Evolutionary conservation across 2,113 vertebrate species (phyloP).

Genomic region (Orcinus orca): DNA sequence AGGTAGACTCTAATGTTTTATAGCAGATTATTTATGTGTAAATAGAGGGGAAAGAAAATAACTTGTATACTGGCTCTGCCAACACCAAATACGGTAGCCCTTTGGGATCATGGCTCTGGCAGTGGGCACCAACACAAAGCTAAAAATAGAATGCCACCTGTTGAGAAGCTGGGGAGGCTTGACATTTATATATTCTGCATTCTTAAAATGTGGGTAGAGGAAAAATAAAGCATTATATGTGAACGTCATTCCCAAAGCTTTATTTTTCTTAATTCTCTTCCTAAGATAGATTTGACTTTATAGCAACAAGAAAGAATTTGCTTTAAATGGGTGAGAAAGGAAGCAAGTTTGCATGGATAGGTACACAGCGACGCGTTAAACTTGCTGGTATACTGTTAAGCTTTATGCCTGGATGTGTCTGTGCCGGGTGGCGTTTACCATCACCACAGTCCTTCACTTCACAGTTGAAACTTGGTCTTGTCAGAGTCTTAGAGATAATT

Average conservation of each 20-base stretch:
- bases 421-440: not conserved
- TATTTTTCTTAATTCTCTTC: constrained; percentile 1
- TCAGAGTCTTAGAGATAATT: not conserved
- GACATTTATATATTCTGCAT: not conserved
- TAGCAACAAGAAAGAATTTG: not conserved
- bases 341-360: not conserved
- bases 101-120: not conserved
- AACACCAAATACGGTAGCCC: not conserved
- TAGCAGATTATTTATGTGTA: not conserved
- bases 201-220: not conserved
- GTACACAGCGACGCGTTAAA: no score
- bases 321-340: not conserved
- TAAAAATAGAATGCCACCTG: not conserved
- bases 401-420: not conserved
- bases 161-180: not conserved
- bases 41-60: not conserved
- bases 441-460: not conserved
- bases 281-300: not conserved
- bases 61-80: not conserved
- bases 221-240: not conserved
- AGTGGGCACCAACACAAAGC: not conserved
- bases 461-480: not conserved
- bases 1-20: not conserved
- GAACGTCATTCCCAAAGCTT: not conserved
- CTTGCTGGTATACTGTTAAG: no score